A percentile compares a stretch with the other conserved stretches of the same genome.
Conservation (phyloP, 2,888 invertebrate genomes). For the Cancer borealis region DNA sequence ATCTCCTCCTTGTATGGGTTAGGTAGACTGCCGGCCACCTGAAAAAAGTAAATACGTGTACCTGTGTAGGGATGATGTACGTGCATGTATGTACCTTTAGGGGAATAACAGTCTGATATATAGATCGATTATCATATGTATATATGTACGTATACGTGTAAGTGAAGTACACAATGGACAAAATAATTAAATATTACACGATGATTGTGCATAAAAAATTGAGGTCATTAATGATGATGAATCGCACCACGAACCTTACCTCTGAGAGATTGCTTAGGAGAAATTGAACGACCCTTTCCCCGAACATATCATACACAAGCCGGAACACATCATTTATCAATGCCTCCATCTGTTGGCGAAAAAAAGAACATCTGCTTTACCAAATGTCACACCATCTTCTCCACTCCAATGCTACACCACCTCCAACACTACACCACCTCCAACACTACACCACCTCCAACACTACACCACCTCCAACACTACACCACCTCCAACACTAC, state of each 20-base stretch:
- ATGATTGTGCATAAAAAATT: background rate
- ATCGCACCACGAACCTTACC: constrained; percentile 33
- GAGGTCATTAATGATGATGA: background rate
- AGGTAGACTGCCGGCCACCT: constrained; percentile 80
- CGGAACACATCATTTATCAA: constrained; percentile 50
- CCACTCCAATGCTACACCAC: background rate
- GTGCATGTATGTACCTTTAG: background rate
- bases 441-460: background rate
- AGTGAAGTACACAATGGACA: too few species aligned
- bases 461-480: background rate
- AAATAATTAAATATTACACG: too few species aligned
- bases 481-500: too few species aligned
- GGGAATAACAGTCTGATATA: background rate
- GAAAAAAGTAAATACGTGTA: background rate
- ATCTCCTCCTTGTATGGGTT: constrained; percentile 81
- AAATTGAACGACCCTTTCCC: constrained; percentile 48
- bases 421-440: too few species aligned
- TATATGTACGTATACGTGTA: too few species aligned
- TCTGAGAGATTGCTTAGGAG: constrained; percentile 41
- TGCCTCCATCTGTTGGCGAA: constrained; percentile 30
- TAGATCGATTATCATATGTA: too few species aligned
- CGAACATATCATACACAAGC: constrained; percentile 6
- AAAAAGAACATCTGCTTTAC: background rate
- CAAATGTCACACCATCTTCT: background rate
- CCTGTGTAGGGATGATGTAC: background rate